These are phyloP conservation scores for Cheilosia vulpina DNA, from an alignment of 2,888 invertebrate species.

Conservation along the genomic window DNA sequence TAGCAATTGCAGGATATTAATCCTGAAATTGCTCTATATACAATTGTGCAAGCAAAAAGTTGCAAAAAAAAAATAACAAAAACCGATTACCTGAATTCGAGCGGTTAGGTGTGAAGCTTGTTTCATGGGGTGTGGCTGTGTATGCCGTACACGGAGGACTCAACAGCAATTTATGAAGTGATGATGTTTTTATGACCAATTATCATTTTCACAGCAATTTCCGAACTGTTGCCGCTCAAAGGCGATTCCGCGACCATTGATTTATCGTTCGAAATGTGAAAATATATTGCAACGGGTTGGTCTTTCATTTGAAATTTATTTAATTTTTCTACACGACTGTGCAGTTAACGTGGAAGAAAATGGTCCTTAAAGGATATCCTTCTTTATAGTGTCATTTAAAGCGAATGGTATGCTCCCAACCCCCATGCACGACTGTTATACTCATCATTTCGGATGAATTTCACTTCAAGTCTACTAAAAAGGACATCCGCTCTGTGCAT, in stretches of 20 bases:
- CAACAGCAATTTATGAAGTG: slow-evolving; percentile 62
- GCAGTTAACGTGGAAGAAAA: background rate
- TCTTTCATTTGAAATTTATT: background rate
- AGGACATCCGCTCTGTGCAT: slow-evolving; percentile 49
- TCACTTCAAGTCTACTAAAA: slow-evolving; percentile 47
- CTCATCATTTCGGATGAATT: slow-evolving; percentile 26
- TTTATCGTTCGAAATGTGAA: slow-evolving; percentile 33
- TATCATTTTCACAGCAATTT: slow-evolving; percentile 59
- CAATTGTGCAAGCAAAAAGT: background rate
- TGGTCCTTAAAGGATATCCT: background rate
- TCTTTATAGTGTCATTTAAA: background rate
- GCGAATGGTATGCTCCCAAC: background rate
- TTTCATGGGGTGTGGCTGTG: background rate
- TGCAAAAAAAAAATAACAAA: background rate
- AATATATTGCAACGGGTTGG: slow-evolving; percentile 20
- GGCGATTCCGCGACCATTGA: slow-evolving; percentile 21
- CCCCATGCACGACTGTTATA: background rate
- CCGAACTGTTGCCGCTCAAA: slow-evolving; percentile 33
- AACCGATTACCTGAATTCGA: slow-evolving; percentile 24
- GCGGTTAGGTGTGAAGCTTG: slow-evolving; percentile 12
- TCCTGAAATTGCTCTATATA: slow-evolving; percentile 11
- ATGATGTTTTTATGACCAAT: slow-evolving; percentile 71
- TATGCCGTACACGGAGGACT: background rate
- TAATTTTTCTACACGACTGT: background rate
- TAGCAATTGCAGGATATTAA: slow-evolving; percentile 36